These are phyloP conservation scores for Cheiracanthium punctorium DNA, from an alignment of 2,888 invertebrate species.

Conservation along the genomic window DNA sequence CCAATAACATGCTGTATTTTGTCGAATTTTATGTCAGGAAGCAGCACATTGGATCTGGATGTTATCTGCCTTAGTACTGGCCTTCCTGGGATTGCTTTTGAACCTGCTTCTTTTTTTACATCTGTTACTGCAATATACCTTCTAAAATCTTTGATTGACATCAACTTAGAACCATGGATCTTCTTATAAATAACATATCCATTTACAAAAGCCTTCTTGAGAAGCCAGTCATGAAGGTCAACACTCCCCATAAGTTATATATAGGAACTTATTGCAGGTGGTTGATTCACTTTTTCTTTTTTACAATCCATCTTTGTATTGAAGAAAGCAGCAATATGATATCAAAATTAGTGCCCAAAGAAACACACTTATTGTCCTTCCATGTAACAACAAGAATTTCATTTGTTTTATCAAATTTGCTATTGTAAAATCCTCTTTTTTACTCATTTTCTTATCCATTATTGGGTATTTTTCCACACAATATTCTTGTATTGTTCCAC, in stretches of 20 bases:
- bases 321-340: not conserved
- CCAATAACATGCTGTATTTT: conserved; percentile 10
- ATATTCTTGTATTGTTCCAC: conserved; percentile 2
- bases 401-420: not conserved
- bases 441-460: not conserved
- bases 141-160: conserved; percentile 14
- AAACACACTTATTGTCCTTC: not conserved
- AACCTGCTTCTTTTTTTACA: conserved; percentile 7
- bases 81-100: conserved; percentile 1
- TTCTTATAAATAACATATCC: not conserved
- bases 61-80: not conserved
- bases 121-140: conserved; percentile 11
- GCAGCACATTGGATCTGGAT: conserved; percentile 8
- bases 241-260: conserved; percentile 9
- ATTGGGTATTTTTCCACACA: not conserved
- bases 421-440: not conserved
- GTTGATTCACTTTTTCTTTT: not conserved
- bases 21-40: conserved; percentile 8
- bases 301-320: not conserved
- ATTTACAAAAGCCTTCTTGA: conserved; percentile 22
- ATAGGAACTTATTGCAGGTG: not conserved
- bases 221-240: conserved; percentile 1
- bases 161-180: conserved; percentile 1
- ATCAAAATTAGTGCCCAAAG: conserved; percentile 17
- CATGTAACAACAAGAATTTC: not conserved